Evolutionary conservation across 2,888 invertebrate species (phyloP), one percentile per base, ranked within the genome.

Genomic region (Sipha maydis): DNA sequence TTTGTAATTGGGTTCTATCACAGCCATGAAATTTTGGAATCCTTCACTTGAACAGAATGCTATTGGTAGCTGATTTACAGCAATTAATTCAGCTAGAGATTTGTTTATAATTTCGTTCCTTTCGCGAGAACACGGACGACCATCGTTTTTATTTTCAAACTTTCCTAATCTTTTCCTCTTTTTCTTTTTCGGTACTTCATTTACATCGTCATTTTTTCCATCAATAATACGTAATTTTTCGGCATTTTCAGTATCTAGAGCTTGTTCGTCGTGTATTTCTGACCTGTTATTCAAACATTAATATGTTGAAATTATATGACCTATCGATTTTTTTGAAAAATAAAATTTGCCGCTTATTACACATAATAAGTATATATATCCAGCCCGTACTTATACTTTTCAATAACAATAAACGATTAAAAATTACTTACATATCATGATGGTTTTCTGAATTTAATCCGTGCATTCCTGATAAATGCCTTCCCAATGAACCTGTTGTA

Each of bases 21-120:
- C 71, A 71, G 71, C n/a, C 71, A 71, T 71, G 71, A 71, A 71
- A 71, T 71, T 71, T 71, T n/a, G 71, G 71, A 71, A 71, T 71
- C 71, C 71, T 71, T 71, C 71, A 71, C 71, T 71, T 71, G 71
- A 71, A 71, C 71, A 71, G 71, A 71, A 71, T 71, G n/a, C 8
- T 71, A 71, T 71, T n/a, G 71, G 71, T 71, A 71, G 31, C 71
- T 71, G 71, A 71, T 71, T 71, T 31, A 71, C 71, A 71, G 71
- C 71, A 71, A 71, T 71, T 31, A 71, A 28, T 71, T 71, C 28
- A 71, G 71, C 71, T 71, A 71, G 31, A 71, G 71, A 71, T 71
- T 31, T 71, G 71, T 71, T n/a, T n/a, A n/a, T n/a, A n/a, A n/a
- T n/a, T n/a, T n/a, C n/a, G n/a, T n/a, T n/a, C n/a, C n/a, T n/a